These are phyloP conservation scores for Drosophila busckii DNA, from an alignment of 1,140 invertebrate species.

Conservation along the genomic window DNA sequence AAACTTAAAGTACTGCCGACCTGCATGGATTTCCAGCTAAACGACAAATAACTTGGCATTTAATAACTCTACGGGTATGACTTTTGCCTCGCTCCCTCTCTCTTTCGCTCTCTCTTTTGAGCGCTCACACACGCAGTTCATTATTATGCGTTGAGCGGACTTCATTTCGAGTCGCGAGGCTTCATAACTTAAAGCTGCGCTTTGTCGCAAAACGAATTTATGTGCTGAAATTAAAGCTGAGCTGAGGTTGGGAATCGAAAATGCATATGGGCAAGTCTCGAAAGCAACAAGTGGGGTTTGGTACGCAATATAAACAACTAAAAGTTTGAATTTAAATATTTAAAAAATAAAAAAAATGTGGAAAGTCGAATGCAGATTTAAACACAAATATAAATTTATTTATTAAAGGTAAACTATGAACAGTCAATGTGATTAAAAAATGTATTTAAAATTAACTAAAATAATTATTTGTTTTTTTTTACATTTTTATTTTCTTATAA, in stretches of 20 bases:
- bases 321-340: not conserved
- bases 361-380: not conserved
- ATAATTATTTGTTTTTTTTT: too few relatives aligned
- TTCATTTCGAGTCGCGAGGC: conserved; percentile 36
- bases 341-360: not conserved
- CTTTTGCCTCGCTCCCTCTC: not conserved
- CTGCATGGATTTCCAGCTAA: conserved; percentile 69
- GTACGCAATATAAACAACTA: too few relatives aligned
- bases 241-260: conserved; percentile 21
- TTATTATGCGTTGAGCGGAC: conserved; percentile 55
- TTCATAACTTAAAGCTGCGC: conserved; percentile 57
- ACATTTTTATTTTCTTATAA: too few relatives aligned
- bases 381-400: too few relatives aligned
- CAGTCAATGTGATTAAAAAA: too few relatives aligned
- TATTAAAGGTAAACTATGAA: too few relatives aligned
- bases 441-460: too few relatives aligned
- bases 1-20: conserved; percentile 57
- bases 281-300: too few relatives aligned
- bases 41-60: conserved; percentile 76
- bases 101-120: not conserved
- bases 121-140: conserved; percentile 20
- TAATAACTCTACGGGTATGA: conserved; percentile 59
- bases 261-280: not conserved
- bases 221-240: conserved; percentile 54
- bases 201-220: conserved; percentile 60